phyloP scores from a whole-genome alignment of 2,888 invertebrate genomes.

The Netelia inedita region DNA sequence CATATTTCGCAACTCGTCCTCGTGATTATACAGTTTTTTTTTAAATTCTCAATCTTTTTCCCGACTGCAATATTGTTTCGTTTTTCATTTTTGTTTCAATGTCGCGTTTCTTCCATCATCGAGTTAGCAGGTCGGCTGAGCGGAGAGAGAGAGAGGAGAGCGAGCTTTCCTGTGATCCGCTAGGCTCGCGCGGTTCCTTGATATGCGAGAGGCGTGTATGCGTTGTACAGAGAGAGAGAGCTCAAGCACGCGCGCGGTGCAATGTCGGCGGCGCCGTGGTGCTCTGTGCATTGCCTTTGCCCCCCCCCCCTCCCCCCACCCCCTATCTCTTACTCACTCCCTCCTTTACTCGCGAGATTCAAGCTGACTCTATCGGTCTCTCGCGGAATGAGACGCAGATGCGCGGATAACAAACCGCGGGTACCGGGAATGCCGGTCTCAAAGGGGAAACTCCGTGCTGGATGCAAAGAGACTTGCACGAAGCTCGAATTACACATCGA shows the following conservation, averaged over 20 bases:
- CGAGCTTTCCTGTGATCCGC: constrained; percentile 45
- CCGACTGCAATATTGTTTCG: not conserved
- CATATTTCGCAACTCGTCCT: no score
- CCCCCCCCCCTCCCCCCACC: not conserved
- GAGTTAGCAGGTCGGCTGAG: constrained; percentile 27
- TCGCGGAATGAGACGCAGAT: constrained; percentile 54
- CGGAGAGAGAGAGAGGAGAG: not conserved
- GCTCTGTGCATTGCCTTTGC: not conserved
- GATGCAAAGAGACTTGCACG: constrained; percentile 61
- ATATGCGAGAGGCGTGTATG: constrained; percentile 44
- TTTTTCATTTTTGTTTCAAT: not conserved
- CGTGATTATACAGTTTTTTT: not conserved
- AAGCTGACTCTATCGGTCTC: not conserved
- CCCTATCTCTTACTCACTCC: not conserved
- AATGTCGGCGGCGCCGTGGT: constrained; percentile 34
- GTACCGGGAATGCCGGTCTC: constrained; percentile 56
- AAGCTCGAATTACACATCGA: constrained; percentile 60
- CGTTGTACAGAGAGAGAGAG: constrained; percentile 10
- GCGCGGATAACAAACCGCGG: constrained; percentile 62
- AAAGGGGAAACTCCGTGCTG: constrained; percentile 57
- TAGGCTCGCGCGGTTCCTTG: constrained; percentile 40
- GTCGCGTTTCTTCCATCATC: constrained; percentile 2
- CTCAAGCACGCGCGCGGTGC: constrained; percentile 36
- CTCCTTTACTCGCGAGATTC: not conserved
- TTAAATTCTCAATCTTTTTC: not conserved